Evolutionary conservation across 2,888 invertebrate species (phyloP).

Genomic region (Dorcus parallelipipedus): DNA sequence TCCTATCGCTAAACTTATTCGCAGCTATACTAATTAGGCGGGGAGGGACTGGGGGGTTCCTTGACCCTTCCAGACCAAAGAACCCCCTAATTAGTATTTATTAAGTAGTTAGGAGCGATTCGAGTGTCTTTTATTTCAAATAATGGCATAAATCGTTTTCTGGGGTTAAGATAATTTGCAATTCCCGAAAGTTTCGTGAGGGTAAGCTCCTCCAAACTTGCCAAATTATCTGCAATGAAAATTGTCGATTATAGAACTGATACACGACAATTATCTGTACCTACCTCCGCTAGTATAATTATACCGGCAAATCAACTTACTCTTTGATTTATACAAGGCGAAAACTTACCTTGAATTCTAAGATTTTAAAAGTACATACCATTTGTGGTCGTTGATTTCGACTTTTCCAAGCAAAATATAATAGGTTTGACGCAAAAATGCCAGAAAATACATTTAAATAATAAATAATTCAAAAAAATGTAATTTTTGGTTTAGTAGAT

Average conservation of each 20-base stretch:
- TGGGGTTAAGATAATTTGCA: conserved; percentile 3
- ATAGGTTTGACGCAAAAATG: no score
- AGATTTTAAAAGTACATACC: no score
- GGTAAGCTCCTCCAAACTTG: conserved; percentile 1
- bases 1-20: no score
- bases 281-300: neutral
- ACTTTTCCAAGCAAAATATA: no score
- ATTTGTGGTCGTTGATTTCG: no score
- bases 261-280: conserved; percentile 8
- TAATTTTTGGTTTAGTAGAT: no score
- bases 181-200: conserved; percentile 5
- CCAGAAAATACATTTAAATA: no score
- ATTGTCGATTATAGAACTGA: conserved; percentile 8
- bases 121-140: conserved; percentile 3
- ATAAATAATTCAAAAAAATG: no score
- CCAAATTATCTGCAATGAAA: conserved; percentile 8
- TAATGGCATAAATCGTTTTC: conserved; percentile 4
- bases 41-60: no score
- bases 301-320: neutral
- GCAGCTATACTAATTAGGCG: no score
- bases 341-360: no score
- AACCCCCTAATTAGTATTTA: neutral
- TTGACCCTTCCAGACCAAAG: neutral
- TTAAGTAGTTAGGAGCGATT: neutral
- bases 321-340: no score